phyloP scores from a whole-genome alignment of 2,888 invertebrate species.

The Mythimna lalbum region DNA sequence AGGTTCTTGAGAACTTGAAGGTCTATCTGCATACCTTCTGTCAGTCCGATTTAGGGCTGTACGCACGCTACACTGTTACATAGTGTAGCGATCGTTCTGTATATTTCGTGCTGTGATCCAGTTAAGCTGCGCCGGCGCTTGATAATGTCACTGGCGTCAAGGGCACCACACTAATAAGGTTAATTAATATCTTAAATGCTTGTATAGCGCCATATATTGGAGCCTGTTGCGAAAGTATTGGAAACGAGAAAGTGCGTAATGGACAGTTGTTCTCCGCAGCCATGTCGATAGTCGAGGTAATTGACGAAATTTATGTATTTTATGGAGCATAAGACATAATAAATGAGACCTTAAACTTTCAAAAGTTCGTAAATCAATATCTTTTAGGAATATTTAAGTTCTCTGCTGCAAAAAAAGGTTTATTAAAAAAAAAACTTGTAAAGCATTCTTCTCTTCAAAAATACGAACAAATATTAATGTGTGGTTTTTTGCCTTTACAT shows the following conservation, averaged over 20 bases:
- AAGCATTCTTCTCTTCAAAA: neutral
- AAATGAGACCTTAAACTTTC: neutral
- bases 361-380: neutral
- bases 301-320: slow-evolving; percentile 20
- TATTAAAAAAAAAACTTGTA: neutral
- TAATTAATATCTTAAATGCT: slow-evolving; percentile 53
- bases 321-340: neutral
- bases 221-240: slow-evolving; percentile 45
- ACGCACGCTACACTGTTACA: neutral
- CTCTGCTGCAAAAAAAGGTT: neutral
- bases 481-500: no score
- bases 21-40: no score
- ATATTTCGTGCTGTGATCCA: slow-evolving; percentile 16
- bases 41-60: neutral
- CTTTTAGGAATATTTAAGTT: neutral
- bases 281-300: slow-evolving; percentile 20
- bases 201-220: slow-evolving; percentile 41
- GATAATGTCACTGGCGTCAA: slow-evolving; percentile 55
- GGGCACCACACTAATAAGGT: slow-evolving; percentile 49
- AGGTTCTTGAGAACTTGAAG: no score
- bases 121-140: slow-evolving; percentile 29
- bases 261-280: slow-evolving; percentile 10
- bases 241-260: slow-evolving; percentile 22
- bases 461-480: neutral
- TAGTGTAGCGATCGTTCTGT: neutral